A percentile compares a stretch with the other conserved stretches of the same genome.
Conservation (phyloP, 2,113 vertebrate species). For the Collichthys lucidus region DNA sequence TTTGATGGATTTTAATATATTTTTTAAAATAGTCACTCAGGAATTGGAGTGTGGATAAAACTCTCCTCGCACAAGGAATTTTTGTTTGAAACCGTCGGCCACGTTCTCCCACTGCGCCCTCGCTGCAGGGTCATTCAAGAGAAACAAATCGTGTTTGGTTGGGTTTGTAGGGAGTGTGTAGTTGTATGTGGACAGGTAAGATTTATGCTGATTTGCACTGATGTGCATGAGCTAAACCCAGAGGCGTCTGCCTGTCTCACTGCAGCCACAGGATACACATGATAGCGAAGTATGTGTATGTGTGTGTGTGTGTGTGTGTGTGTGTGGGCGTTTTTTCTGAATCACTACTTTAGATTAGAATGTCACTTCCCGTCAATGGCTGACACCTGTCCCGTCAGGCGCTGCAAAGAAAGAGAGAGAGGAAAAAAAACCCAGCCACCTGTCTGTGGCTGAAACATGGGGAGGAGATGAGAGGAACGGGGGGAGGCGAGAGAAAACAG, state of each 20-base stretch:
- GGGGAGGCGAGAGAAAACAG: constrained; percentile 47
- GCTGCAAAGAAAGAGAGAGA: constrained; percentile 43
- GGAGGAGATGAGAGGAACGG: constrained; percentile 42
- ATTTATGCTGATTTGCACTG: constrained; percentile 32
- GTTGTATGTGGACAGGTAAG: constrained; percentile 27
- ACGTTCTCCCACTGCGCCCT: constrained; percentile 38
- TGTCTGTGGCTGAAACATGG: constrained; percentile 53
- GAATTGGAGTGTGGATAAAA: constrained; percentile 32
- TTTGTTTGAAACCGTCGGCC: constrained; percentile 47
- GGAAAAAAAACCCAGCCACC: constrained; percentile 31
- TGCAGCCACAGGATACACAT: constrained; percentile 43
- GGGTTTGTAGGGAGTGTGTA: constrained; percentile 26
- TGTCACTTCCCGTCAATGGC: constrained; percentile 76
- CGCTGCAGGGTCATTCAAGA: constrained; percentile 6
- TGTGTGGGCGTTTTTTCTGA: constrained; percentile 44
- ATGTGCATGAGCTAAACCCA: constrained; percentile 41
- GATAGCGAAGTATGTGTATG: constrained; percentile 30
- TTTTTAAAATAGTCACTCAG: background rate
- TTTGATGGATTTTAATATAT: constrained; percentile 8
- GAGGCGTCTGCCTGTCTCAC: constrained; percentile 28
- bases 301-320: constrained; percentile 26
- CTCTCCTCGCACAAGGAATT: constrained; percentile 5
- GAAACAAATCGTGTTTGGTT: constrained; percentile 51
- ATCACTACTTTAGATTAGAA: constrained; percentile 80
- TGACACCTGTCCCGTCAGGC: constrained; percentile 77